A percentile compares a stretch with the other conserved stretches of the same genome.
Evolutionary conservation across 2,888 invertebrate species (phyloP).

Genomic region (Parnassius apollo): DNA sequence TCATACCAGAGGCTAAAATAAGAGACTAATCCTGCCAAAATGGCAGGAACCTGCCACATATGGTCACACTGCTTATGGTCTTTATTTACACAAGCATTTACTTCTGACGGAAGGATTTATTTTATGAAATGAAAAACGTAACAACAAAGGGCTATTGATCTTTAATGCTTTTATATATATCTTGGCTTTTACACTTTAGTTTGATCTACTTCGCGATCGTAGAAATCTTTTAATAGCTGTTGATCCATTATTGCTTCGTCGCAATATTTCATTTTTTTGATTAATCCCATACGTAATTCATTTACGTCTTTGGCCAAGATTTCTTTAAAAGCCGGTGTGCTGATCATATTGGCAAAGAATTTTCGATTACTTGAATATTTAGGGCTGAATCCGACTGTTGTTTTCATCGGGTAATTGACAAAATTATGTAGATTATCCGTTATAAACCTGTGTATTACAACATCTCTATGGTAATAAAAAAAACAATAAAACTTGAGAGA

Average conservation of each 20-base stretch:
- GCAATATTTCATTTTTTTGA: conserved; percentile 59
- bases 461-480: no score
- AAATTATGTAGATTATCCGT: conserved; percentile 52
- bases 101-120: no score
- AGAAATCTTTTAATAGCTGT: conserved; percentile 48
- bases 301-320: conserved; percentile 53
- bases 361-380: conserved; percentile 62
- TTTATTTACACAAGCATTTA: no score
- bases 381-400: conserved; percentile 61
- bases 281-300: conserved; percentile 39
- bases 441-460: conserved; percentile 46
- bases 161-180: not conserved
- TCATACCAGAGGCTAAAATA: no score
- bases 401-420: conserved; percentile 57
- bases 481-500: no score
- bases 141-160: not conserved
- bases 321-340: conserved; percentile 50
- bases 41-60: no score
- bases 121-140: not conserved
- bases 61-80: no score
- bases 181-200: conserved; percentile 35
- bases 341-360: conserved; percentile 64
- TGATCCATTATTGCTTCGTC: conserved; percentile 51
- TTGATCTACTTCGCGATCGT: conserved; percentile 56
- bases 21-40: no score